Evolutionary conservation across 2,113 vertebrate genomes (phyloP).

Genomic region (Chamaetylas fuelleborni): DNA sequence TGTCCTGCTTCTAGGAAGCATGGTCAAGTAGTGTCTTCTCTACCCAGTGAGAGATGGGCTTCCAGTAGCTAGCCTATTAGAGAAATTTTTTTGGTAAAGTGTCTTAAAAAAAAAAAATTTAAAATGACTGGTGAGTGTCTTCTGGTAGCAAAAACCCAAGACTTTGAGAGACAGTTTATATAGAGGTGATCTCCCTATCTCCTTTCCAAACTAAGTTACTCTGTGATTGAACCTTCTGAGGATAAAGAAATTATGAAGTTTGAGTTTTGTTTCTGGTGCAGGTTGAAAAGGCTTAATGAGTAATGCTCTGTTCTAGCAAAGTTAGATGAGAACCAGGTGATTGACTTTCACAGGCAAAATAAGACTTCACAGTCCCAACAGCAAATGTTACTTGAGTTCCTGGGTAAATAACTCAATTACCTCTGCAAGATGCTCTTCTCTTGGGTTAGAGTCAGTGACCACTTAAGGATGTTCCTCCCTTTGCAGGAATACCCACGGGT

Average conservation of each 20-base stretch:
- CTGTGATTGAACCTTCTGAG: neutral
- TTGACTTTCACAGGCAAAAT: neutral
- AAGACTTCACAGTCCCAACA: neutral
- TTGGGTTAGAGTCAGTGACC: neutral
- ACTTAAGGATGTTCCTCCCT: neutral
- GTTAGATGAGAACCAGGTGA: neutral
- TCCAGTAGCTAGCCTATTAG: neutral
- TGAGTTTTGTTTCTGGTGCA: neutral
- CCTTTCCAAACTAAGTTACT: neutral
- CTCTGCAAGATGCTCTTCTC: neutral
- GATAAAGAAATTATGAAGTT: neutral
- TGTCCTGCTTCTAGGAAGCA: neutral
- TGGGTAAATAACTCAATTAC: neutral
- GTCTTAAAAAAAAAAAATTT: neutral
- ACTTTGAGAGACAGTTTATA: neutral
- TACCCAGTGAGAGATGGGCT: neutral
- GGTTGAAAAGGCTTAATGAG: neutral
- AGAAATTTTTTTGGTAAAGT: neutral
- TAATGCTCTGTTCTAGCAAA: neutral
- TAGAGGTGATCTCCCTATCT: neutral
- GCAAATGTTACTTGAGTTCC: neutral
- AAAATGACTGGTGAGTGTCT: neutral
- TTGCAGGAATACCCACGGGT: neutral
- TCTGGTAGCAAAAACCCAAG: neutral
- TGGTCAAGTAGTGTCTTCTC: neutral